Evolutionary conservation across 2,113 vertebrate species (phyloP), one percentile per base, ranked within the genome.

Genomic region (Sebastes schlegelii): DNA sequence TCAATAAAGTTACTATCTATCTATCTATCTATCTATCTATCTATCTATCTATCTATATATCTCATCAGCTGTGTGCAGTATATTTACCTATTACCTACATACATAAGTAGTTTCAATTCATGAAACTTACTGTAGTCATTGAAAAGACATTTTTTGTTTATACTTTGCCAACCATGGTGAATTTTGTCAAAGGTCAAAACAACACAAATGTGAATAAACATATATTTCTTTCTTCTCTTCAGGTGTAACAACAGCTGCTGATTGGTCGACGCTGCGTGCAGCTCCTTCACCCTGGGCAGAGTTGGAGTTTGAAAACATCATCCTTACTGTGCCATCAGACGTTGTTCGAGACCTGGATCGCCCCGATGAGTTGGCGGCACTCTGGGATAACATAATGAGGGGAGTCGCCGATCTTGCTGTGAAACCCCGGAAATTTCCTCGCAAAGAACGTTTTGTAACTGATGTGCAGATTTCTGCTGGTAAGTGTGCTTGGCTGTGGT

Each of bases 381-480:
- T 93, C 46, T 97, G 96, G 96, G 93, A 94, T 2, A 75, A 87
- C 52, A 94, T 96, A 40, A 97, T 96, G 95, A 92, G 72, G 63
- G 93, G 82, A 0, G 82, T 96, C 10, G 93, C 96, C 0, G 94
- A 94, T 8, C 92, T 97, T 46, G 96, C 96, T 4, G 90, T 63
- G 0, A 91, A 86, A 51, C 93, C 96, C 23, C 86, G 88, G 66
- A 94, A 92, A 19, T 92, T 97, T 65, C 90, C 93, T 1, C 94
- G 95, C 67, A 97, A 96, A 51, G 96, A 98, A 83, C 96, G 96
- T 8, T 94, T 96, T 55, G 96, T 98, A 0, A 75, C 95, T 0
- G 95, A 97, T 4, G 95, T 97, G 82, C 96, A 98, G 81, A 96
- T 97, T 83, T 95, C 96, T 9, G 68, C 14, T 0, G 96, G 96